Conservation (phyloP, 2,113 vertebrate genomes). For the Leucopsar rothschildi region DNA sequence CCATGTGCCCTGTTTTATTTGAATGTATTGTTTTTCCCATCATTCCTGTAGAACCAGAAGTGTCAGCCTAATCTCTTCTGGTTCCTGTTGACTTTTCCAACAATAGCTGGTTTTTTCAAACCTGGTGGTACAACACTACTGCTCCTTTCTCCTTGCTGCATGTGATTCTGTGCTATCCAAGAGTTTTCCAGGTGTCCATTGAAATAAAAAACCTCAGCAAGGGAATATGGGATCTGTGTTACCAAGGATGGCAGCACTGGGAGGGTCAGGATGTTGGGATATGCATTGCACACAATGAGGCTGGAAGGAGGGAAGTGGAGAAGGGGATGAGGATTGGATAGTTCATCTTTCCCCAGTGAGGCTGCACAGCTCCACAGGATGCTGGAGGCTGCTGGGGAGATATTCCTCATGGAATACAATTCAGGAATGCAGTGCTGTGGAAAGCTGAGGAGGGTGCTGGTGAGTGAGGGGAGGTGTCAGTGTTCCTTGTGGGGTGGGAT, state of each 20-base stretch:
- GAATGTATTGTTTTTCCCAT: not conserved
- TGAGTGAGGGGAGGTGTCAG: not conserved
- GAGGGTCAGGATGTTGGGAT: not conserved
- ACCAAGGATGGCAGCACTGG: fast-evolving
- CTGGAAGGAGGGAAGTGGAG: fast-evolving
- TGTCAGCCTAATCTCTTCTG: not conserved
- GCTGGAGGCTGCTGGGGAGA: not conserved
- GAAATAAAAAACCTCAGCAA: not conserved
- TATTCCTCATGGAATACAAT: not conserved
- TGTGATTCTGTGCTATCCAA: not conserved
- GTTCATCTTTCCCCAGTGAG: not conserved
- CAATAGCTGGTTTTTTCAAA: not conserved
- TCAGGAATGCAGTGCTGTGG: not conserved
- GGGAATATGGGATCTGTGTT: not conserved
- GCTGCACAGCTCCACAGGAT: not conserved
- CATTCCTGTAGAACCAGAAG: not conserved
- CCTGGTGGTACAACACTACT: not conserved
- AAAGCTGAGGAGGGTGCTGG: not conserved
- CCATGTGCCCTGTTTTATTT: not conserved
- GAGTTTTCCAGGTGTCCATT: not conserved
- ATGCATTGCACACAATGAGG: not conserved
- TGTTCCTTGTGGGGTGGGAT: not conserved
- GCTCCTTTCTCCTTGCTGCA: not conserved
- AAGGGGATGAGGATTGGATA: not conserved
- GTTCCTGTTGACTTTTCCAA: not conserved